phyloP scores from a whole-genome alignment of 2,113 vertebrate genomes.

The Hypocryptadius cinnamomeus region DNA sequence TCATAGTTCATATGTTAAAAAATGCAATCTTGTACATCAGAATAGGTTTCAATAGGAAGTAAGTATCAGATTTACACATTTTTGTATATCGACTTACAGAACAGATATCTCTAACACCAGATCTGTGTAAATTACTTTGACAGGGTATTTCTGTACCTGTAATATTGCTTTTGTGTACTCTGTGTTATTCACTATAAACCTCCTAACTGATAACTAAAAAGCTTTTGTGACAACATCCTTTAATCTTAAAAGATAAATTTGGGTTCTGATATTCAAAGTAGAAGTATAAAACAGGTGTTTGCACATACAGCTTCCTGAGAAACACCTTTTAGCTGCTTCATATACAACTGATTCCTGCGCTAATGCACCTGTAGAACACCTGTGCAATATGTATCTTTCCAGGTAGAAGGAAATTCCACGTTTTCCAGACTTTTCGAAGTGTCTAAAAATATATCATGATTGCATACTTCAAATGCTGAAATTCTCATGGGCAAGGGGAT shows the following conservation, averaged over 20 bases:
- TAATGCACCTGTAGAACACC: neutral
- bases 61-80: neutral
- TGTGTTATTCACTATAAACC: neutral
- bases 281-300: neutral
- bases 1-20: neutral
- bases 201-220: neutral
- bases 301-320: neutral
- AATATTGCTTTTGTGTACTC: neutral
- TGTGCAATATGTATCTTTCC: neutral
- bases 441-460: neutral
- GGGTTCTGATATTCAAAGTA: neutral
- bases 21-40: neutral
- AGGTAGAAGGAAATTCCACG: neutral
- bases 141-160: neutral
- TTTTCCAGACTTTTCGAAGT: neutral
- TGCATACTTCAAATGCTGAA: neutral
- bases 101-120: neutral
- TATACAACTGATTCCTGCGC: neutral
- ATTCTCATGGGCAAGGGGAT: neutral
- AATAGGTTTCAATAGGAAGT: neutral
- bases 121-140: neutral
- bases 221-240: neutral
- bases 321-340: neutral
- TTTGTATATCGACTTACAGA: neutral
- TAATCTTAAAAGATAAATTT: neutral